phyloP scores from a whole-genome alignment of 1,140 invertebrate genomes.

The Olivierus martensii region DNA sequence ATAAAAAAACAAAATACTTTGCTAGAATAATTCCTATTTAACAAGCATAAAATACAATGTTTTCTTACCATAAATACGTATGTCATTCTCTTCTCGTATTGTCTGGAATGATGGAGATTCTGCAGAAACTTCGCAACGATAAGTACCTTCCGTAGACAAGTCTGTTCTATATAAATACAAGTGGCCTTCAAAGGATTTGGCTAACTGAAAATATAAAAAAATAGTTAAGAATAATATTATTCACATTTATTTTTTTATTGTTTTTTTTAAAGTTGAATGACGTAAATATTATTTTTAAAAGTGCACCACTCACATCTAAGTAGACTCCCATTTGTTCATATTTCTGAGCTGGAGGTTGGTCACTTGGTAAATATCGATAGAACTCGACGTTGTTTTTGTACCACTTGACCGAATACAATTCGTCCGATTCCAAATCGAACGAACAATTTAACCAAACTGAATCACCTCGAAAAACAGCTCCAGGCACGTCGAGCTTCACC shows the following conservation, averaged over 20 bases:
- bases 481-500: slow-evolving; percentile 10
- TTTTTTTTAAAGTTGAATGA: too few species aligned
- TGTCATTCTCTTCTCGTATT: slow-evolving; percentile 8
- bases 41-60: too few species aligned
- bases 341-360: slow-evolving; percentile 50
- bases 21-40: too few species aligned
- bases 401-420: slow-evolving; percentile 32
- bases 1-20: too few species aligned
- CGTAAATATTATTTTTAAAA: too few species aligned
- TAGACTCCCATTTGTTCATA: slow-evolving; percentile 52
- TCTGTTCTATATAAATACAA: slow-evolving; percentile 11
- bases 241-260: too few species aligned
- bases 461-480: slow-evolving; percentile 9
- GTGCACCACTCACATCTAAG: slow-evolving; percentile 46
- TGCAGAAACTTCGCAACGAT: slow-evolving; percentile 16
- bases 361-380: slow-evolving; percentile 49
- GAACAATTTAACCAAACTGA: slow-evolving; percentile 26
- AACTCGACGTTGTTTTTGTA: slow-evolving; percentile 39
- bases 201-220: not conserved
- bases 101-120: slow-evolving; percentile 18
- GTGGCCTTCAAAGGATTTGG: slow-evolving; percentile 12
- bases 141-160: slow-evolving; percentile 14
- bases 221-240: too few species aligned
- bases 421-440: slow-evolving; percentile 29
- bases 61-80: slow-evolving; percentile 17